A percentile compares a stretch with the other conserved stretches of the same genome.
These are phyloP conservation scores for Myotis myotis DNA, from an alignment of 2,797 vertebrate genomes.

Conservation along the genomic window DNA sequence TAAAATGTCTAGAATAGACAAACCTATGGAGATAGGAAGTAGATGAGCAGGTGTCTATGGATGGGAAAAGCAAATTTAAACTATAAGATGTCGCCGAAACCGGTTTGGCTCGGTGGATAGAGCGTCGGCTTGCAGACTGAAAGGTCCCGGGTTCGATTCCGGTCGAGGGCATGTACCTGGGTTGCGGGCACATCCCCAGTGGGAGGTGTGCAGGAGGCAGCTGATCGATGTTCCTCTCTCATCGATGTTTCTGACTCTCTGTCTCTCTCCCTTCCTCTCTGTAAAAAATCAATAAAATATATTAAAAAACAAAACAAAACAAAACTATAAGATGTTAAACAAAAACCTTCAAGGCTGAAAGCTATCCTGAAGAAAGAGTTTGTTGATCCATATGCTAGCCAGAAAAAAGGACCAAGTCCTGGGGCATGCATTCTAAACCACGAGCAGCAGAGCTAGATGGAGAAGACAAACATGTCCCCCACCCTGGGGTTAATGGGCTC, in stretches of 20 bases:
- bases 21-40: background rate
- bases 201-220: no score
- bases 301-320: no score
- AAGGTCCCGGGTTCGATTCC: no score
- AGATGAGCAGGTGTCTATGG: background rate
- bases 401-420: background rate
- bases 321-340: background rate
- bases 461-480: background rate
- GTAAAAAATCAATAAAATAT: no score
- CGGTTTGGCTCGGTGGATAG: no score
- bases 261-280: no score
- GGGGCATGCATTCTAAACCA: background rate
- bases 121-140: no score
- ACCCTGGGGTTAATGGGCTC: background rate
- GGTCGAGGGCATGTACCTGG: no score
- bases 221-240: no score
- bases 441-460: background rate
- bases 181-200: no score
- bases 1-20: background rate
- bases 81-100: no score
- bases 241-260: no score
- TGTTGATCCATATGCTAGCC: background rate
- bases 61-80: background rate
- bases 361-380: background rate
- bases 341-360: background rate